Conservation (phyloP, 2,888 invertebrate genomes). For the Automeris io region DNA sequence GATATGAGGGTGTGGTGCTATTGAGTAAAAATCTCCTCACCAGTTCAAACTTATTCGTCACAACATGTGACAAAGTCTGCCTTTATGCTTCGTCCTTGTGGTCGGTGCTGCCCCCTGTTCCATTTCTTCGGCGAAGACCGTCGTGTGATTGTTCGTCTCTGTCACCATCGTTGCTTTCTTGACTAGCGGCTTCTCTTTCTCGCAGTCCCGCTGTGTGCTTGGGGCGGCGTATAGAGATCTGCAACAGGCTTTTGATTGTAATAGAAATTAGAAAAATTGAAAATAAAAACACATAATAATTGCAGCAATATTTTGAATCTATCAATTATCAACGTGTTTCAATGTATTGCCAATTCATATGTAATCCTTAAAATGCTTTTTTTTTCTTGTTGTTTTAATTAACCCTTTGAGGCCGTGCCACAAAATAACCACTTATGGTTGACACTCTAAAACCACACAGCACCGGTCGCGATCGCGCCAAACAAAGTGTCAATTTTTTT, state of each 20-base stretch:
- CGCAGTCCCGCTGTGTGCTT: slow-evolving; percentile 44
- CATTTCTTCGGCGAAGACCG: slow-evolving; percentile 23
- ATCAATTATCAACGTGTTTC: no score
- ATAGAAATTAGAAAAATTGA: slow-evolving; percentile 33
- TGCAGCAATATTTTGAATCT: neutral
- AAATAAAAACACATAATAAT: neutral
- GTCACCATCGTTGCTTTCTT: slow-evolving; percentile 32
- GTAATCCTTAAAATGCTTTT: no score
- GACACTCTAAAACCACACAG: no score
- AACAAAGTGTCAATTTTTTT: no score
- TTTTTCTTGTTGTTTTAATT: no score
- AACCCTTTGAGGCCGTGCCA: no score
- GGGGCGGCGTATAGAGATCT: slow-evolving; percentile 71
- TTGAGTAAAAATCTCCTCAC: slow-evolving; percentile 30
- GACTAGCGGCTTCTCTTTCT: slow-evolving; percentile 36
- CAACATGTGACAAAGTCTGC: slow-evolving; percentile 69
- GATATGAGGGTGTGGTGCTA: no score
- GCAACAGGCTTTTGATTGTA: slow-evolving; percentile 60
- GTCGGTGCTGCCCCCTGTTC: slow-evolving; percentile 22
- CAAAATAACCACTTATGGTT: no score
- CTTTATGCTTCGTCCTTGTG: slow-evolving; percentile 51
- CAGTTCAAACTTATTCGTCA: slow-evolving; percentile 72
- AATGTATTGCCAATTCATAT: no score
- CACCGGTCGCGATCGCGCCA: no score
- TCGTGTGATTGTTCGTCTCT: slow-evolving; percentile 25